Base-by-base conservation (phyloP, 2,888 invertebrate species). In the Drosophila formosana region DNA sequence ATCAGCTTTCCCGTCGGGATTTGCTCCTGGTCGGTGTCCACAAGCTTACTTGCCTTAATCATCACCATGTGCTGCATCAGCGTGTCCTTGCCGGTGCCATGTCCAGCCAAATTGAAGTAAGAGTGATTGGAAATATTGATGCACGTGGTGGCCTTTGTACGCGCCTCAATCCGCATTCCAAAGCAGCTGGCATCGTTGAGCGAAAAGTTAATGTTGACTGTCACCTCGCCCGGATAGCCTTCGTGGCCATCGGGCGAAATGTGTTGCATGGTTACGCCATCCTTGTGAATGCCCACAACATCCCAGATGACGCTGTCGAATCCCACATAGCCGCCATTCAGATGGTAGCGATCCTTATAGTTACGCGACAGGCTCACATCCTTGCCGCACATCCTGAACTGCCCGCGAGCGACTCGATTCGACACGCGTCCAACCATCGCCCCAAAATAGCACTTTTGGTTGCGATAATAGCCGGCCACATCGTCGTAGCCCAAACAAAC, bases 31-130 rank as follows among this genome's bases (percentile, higher is more conserved):
- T 97, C 96, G 0, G 95, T 93, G 0, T 94, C 95, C 0, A 96
- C 96, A 85, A 95, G 96, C 72, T 94, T 94, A 89, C 96, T 96
- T 3, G 97, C 97, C 89, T 96, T 96, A 52, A 98, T 94, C 41
- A 94, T 94, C 34, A 97, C 92, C 51, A 94, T 93, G 90, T 97
- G 97, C 39, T 96, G 95, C 76, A 94, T 94, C 65, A 96, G 91
- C 56, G 94, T 94, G 6, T 93, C 92, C 4, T 94, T 92, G 3
- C 96, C 75, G 52, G 89, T 81, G 25, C 82, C 90, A 92, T 98
- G 97, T 4, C 98, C 98, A 43, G 95, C 97, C 28, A 99, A 93
- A 93, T 99, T 99, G 92, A 98, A 98, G 91, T 96, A 98, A 1
- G 96, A 95, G 88, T 98, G 96, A 91, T 96, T 97, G 34, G 97